Evolutionary conservation across 2,888 invertebrate species (phyloP).

Genomic region (Aspidiotus destructor): DNA sequence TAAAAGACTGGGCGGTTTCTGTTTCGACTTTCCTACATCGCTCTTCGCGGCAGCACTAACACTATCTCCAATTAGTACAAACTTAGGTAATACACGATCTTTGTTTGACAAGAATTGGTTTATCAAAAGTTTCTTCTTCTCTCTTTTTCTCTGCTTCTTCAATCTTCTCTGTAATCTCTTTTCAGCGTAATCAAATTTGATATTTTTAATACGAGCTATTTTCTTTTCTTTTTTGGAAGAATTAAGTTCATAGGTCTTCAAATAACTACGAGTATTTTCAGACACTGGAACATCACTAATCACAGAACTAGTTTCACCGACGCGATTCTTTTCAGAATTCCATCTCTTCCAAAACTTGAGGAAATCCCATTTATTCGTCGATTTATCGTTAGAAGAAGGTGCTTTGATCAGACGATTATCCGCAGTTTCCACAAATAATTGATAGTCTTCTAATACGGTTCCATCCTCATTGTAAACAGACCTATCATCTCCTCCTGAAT

Average conservation of each 20-base stretch:
- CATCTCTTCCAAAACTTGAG: too few relatives aligned
- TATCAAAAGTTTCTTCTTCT: not conserved
- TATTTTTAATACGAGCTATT: not conserved
- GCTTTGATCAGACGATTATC: not conserved
- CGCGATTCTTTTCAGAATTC: not conserved
- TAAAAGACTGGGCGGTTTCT: too few relatives aligned
- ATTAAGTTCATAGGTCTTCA: not conserved
- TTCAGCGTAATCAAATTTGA: not conserved
- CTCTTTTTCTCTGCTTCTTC: not conserved
- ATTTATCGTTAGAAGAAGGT: not conserved
- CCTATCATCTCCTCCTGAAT: not conserved
- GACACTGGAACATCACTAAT: too few relatives aligned
- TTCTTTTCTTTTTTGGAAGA: not conserved
- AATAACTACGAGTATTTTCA: too few relatives aligned
- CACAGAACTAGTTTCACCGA: not conserved
- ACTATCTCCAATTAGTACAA: too few relatives aligned
- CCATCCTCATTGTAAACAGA: not conserved
- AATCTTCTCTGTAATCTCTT: not conserved
- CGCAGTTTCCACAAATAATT: not conserved
- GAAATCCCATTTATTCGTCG: not conserved
- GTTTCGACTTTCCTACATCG: too few relatives aligned
- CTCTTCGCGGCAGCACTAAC: too few relatives aligned
- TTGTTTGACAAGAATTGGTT: not conserved
- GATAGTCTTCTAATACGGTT: not conserved
- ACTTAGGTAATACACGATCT: too few relatives aligned